These are phyloP conservation scores for Sus scrofa DNA, from an alignment of 2,113 vertebrate species.

Conservation along the genomic window T2T-Sscrofa CM000815.6:89033501-89034000, in stretches of 20 bases:
- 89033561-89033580: no score
- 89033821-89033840: not conserved
- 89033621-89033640: no score
- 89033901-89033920: not conserved
- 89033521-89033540: not conserved
- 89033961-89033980: not conserved
- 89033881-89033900: not conserved
- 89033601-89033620: no score
- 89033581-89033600: no score
- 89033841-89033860: not conserved
- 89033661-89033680: no score
- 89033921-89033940: not conserved
- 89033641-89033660: no score
- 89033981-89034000: not conserved
- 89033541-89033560: not conserved
- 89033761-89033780: not conserved
- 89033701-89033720: not conserved
- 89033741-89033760: not conserved
- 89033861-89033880: not conserved
- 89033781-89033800: not conserved
- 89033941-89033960: not conserved
- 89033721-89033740: no score
- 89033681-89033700: not conserved
- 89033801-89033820: not conserved
- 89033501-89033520: not conserved